phyloP scores from a whole-genome alignment of 2,113 vertebrate genomes.

The Xenus cinereus region DNA sequence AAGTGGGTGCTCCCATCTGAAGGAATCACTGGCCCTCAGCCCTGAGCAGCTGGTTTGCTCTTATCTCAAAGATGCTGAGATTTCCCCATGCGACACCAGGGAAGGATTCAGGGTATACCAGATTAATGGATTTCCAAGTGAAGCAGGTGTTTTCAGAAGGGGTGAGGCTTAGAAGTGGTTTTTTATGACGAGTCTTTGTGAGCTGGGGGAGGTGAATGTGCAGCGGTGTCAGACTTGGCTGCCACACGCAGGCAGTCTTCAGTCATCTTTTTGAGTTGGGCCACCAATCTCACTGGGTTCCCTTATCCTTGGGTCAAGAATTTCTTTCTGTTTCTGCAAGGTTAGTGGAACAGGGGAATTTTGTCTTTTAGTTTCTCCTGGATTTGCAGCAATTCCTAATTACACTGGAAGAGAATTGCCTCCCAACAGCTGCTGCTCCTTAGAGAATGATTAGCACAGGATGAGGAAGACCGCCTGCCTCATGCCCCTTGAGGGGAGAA shows the following conservation, averaged over 20 bases:
- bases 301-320: neutral
- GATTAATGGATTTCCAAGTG: neutral
- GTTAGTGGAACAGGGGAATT: neutral
- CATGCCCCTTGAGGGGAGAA: neutral
- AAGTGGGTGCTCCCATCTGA: fast-evolving
- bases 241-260: neutral
- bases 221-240: neutral
- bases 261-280: neutral
- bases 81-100: neutral
- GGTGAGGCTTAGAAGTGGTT: neutral
- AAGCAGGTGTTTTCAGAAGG: neutral
- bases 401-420: neutral
- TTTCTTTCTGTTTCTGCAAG: neutral
- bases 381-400: neutral
- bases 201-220: neutral
- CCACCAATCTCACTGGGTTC: neutral
- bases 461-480: neutral
- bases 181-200: neutral
- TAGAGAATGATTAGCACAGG: neutral
- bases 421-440: neutral
- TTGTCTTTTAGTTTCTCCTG: neutral
- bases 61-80: neutral
- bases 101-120: neutral
- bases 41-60: neutral
- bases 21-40: neutral